These are phyloP conservation scores for Clarias macrocephalus DNA, from an alignment of 2,113 vertebrate genomes.

Conservation along the genomic window DNA sequence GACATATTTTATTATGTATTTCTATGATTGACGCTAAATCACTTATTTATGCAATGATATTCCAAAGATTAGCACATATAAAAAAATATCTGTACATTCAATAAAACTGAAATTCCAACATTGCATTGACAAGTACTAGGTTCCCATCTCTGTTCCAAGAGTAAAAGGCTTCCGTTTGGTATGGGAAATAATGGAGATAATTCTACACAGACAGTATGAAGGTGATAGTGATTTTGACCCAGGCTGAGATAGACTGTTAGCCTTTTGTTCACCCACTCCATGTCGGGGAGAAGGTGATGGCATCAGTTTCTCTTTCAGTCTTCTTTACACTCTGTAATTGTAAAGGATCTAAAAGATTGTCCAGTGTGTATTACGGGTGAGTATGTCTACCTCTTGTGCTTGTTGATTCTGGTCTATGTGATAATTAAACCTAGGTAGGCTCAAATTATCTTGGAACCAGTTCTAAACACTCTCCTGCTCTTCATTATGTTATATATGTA, in stretches of 20 bases:
- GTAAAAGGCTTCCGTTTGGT: slow-evolving; percentile 52
- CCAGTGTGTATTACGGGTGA: slow-evolving; percentile 71
- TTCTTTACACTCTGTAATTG: slow-evolving; percentile 72
- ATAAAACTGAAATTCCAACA: background rate
- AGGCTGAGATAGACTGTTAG: slow-evolving; percentile 68
- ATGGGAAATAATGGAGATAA: slow-evolving; percentile 57
- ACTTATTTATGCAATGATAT: background rate
- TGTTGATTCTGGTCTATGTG: slow-evolving; percentile 50
- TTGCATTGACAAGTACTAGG: background rate
- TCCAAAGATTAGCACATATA: background rate
- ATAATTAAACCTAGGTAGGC: slow-evolving; percentile 8
- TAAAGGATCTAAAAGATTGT: slow-evolving; percentile 68
- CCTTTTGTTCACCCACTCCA: slow-evolving; percentile 67
- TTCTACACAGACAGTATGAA: slow-evolving; percentile 71
- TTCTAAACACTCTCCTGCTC: background rate
- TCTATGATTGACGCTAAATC: background rate
- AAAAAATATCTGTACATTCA: background rate
- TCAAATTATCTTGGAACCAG: slow-evolving; percentile 1
- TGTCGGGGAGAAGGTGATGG: slow-evolving; percentile 57
- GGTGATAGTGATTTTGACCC: slow-evolving; percentile 63
- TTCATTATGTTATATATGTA: background rate
- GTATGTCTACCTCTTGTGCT: slow-evolving; percentile 63
- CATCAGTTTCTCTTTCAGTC: slow-evolving; percentile 68
- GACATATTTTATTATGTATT: background rate
- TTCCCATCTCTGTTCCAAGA: slow-evolving; percentile 37